These are phyloP conservation scores for Maniola hyperantus DNA, from an alignment of 2,888 invertebrate genomes.

Conservation along the genomic window DNA sequence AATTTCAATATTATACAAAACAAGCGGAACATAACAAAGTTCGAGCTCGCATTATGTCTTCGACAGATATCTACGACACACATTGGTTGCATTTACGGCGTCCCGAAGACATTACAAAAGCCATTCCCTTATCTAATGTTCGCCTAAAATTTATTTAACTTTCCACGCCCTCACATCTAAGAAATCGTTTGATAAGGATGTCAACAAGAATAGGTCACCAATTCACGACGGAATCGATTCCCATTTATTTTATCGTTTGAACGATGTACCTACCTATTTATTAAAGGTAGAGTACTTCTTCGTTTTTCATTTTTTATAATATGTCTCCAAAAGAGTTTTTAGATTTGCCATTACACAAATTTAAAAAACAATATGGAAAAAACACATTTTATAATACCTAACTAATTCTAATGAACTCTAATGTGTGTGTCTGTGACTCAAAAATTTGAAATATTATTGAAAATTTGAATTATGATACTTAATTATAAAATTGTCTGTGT, in stretches of 20 bases:
- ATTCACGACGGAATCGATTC: slow-evolving; percentile 38
- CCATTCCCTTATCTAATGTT: slow-evolving; percentile 81
- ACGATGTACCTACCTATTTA: not conserved
- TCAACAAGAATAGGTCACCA: slow-evolving; percentile 74
- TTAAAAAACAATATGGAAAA: too few species aligned
- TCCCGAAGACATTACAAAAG: slow-evolving; percentile 81
- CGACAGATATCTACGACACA: slow-evolving; percentile 72
- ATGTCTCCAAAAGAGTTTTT: too few species aligned
- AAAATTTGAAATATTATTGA: too few species aligned
- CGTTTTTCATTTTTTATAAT: too few species aligned
- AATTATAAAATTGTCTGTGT: too few species aligned
- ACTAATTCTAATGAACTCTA: too few species aligned
- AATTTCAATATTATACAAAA: slow-evolving; percentile 6
- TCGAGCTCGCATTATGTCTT: slow-evolving; percentile 49
- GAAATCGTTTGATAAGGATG: slow-evolving; percentile 77
- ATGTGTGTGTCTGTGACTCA: too few species aligned
- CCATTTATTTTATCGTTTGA: slow-evolving; percentile 30
- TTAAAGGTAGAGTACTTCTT: too few species aligned
- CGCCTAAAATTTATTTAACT: slow-evolving; percentile 79
- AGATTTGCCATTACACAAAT: too few species aligned
- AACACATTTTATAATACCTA: too few species aligned
- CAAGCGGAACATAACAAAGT: slow-evolving; percentile 36
- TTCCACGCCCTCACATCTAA: slow-evolving; percentile 77
- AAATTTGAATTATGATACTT: too few species aligned
- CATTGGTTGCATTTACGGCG: slow-evolving; percentile 79